A percentile compares a stretch with the other conserved stretches of the same genome.
These are phyloP conservation scores for Cladorhizidae sp. DNA, from an alignment of 37 sponge, comb jelly and placozoan species.

Conservation along the genomic window DNA sequence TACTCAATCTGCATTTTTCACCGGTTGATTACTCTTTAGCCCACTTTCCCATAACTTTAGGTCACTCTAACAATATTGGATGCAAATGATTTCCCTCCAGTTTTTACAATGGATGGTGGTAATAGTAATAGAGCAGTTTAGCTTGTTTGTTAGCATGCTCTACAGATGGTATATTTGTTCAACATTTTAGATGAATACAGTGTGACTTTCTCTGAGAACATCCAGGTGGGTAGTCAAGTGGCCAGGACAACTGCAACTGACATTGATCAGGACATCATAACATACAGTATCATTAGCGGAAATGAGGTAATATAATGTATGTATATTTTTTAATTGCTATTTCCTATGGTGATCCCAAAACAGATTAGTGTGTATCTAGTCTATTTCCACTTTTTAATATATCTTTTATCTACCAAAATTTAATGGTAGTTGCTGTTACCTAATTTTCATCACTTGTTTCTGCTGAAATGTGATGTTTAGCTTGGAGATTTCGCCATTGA, in stretches of 20 bases:
- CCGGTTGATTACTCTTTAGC: too few relatives aligned
- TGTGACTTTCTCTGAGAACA: conserved; percentile 1
- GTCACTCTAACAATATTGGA: conserved; percentile 2
- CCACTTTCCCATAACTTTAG: neutral
- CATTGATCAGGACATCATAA: conserved; percentile 11
- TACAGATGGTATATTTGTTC: too few relatives aligned
- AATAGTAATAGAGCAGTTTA: too few relatives aligned
- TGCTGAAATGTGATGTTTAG: too few relatives aligned
- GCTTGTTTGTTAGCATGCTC: too few relatives aligned
- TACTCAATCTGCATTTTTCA: too few relatives aligned
- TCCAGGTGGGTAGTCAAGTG: conserved; percentile 2
- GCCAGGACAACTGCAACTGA: conserved; percentile 12
- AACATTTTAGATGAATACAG: conserved; percentile 12
- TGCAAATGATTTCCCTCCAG: conserved; percentile 30
- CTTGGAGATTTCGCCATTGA: conserved; percentile 5
- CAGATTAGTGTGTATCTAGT: too few relatives aligned
- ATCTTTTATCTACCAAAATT: neutral
- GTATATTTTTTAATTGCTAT: neutral
- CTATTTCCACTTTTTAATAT: neutral
- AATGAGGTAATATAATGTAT: conserved; percentile 12
- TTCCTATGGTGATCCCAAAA: too few relatives aligned
- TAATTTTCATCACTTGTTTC: neutral
- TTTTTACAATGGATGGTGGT: conserved; percentile 9
- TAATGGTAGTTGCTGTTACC: neutral
- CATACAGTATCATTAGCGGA: conserved; percentile 16